Evolutionary conservation across 1,140 invertebrate species (phyloP), one percentile per base, ranked within the genome.

Genomic region (Semibalanus balanoides): DNA sequence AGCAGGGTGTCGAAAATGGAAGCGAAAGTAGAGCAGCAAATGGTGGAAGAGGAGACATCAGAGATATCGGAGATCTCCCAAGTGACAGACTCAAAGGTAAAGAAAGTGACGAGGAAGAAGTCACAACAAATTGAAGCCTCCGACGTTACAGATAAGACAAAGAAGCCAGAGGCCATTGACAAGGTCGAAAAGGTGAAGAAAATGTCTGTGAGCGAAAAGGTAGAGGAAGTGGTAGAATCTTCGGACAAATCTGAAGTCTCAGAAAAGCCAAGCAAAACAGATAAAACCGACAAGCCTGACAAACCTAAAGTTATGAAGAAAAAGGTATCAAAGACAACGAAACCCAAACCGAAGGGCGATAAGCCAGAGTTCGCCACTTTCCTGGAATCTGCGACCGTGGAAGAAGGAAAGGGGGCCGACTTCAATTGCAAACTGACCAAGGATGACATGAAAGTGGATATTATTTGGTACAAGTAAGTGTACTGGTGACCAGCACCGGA

Each of bases 401-500:
- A 72, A 9, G 70, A 72, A n/a, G 70, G 70, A 28, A 72, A 72
- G 29, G 9, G 11, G 7, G 70, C 70, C 0, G 70, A 72, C 19
- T 72, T 72, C 70, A 72, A 11, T 0, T 72, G 70, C n/a, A 75
- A 79, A 77, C 82, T 64, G 72, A 80, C 30, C 75, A 80, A 80
- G 77, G 81, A 83, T 73, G 81, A 81, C 30, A 79, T 79, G 25
- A 78, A 83, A 27, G 79, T 81, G 28, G 80, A 83, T 30, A 83
- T 30, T 30, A 30, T 30, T 29, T 72, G 70, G 70, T 72, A 82
- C 31, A 81, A 85, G 78, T 82, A 85, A 78, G 83, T 85, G 5
- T 40, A n/a, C n/a, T n/a, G n/a, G n/a, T n/a, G n/a, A n/a, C n/a
- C n/a, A n/a, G n/a, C n/a, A n/a, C n/a, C n/a, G n/a, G n/a, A n/a